A percentile compares a stretch with the other conserved stretches of the same genome.
Evolutionary conservation across 1,140 invertebrate genomes (phyloP).

Genomic region (Trichonephila inaurata): DNA sequence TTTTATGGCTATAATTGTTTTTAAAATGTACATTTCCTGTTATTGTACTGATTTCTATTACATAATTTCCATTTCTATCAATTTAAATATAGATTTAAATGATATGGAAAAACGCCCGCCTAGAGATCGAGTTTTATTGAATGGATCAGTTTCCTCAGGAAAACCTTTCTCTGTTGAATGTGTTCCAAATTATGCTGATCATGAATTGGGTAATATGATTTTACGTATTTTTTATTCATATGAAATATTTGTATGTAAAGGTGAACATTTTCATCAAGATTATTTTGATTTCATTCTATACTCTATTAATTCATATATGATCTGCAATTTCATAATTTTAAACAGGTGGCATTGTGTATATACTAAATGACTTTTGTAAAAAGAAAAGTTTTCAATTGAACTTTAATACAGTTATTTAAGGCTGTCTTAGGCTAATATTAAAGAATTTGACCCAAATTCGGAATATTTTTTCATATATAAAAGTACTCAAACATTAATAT

Average conservation of each 20-base stretch:
- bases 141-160: slow-evolving; percentile 79
- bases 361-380: too few relatives aligned
- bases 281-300: neutral
- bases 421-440: too few relatives aligned
- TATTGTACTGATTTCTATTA: neutral
- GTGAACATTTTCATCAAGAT: neutral
- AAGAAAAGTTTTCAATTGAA: too few relatives aligned
- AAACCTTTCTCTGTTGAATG: slow-evolving; percentile 83
- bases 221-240: neutral
- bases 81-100: slow-evolving; percentile 86
- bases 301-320: neutral
- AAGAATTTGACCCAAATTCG: too few relatives aligned
- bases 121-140: slow-evolving; percentile 82
- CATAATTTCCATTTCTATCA: neutral
- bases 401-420: too few relatives aligned
- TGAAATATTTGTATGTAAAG: too few relatives aligned
- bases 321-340: too few relatives aligned
- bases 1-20: too few relatives aligned
- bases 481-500: too few relatives aligned
- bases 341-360: too few relatives aligned
- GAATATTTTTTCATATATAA: too few relatives aligned
- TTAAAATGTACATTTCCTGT: neutral
- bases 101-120: slow-evolving; percentile 84
- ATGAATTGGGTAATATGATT: slow-evolving; percentile 81
- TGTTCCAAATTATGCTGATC: slow-evolving; percentile 79